These are phyloP conservation scores for Neomonachus schauinslandi DNA, from an alignment of 2,113 vertebrate genomes.

Conservation along the genomic window DNA sequence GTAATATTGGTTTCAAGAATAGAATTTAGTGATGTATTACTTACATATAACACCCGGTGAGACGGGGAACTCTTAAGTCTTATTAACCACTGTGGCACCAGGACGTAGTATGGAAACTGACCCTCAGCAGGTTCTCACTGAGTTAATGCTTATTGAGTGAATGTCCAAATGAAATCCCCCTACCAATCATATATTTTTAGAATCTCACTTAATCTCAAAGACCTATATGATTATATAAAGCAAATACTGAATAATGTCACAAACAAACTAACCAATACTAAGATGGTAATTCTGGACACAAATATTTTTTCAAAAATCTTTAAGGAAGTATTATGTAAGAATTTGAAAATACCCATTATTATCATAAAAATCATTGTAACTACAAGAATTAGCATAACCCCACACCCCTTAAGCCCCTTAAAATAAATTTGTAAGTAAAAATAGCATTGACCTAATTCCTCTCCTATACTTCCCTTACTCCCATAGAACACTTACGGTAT, in stretches of 20 bases:
- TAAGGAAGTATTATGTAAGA: slow-evolving; percentile 31
- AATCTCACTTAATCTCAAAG: not conserved
- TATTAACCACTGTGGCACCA: not conserved
- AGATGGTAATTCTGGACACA: not conserved
- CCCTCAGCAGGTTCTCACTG: not conserved
- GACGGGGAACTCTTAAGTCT: not conserved
- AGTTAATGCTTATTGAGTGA: not conserved
- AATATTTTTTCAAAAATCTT: slow-evolving; percentile 21
- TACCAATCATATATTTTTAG: not conserved
- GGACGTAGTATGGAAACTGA: not conserved
- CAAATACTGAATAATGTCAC: not conserved
- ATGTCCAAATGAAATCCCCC: not conserved
- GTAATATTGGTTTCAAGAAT: not conserved
- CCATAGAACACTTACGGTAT: not conserved
- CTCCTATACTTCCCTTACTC: not conserved
- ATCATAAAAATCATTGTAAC: not conserved
- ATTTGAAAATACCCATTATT: not conserved
- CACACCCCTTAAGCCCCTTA: not conserved
- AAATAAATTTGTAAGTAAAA: slow-evolving; percentile 24
- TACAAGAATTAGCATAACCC: not conserved
- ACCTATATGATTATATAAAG: not conserved
- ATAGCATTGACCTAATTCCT: not conserved
- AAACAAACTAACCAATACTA: not conserved
- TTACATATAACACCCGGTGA: not conserved
- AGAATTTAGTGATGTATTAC: not conserved